phyloP scores from a whole-genome alignment of 1,140 invertebrate genomes.

The Eueides isabella region DNA sequence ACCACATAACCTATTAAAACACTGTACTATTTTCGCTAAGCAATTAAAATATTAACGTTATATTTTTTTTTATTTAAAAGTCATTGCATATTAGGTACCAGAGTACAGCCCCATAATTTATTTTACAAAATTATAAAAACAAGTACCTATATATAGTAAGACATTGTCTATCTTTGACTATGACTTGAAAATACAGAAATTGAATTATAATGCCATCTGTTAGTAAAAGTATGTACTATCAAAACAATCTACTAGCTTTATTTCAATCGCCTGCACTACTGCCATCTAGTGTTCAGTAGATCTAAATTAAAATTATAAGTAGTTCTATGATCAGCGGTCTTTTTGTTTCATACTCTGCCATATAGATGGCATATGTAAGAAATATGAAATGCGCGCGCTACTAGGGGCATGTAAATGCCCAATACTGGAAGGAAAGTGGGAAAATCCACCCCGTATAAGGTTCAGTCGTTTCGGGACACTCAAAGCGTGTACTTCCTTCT shows the following conservation, averaged over 20 bases:
- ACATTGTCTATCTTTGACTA: no score
- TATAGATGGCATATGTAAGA: conserved; percentile 48
- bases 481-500: conserved; percentile 55
- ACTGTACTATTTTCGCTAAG: no score
- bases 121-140: no score
- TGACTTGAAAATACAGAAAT: neutral
- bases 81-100: no score
- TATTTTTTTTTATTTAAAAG: no score
- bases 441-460: conserved; percentile 66
- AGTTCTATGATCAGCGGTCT: neutral
- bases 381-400: conserved; percentile 27
- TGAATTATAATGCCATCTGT: neutral
- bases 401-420: conserved; percentile 32
- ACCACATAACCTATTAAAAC: no score
- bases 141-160: no score
- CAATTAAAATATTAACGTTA: no score
- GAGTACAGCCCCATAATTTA: no score
- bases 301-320: neutral
- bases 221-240: neutral
- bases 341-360: neutral
- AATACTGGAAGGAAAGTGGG: conserved; percentile 44
- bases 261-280: neutral
- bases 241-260: neutral
- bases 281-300: neutral
- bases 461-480: conserved; percentile 73